Evolutionary conservation across 2,113 vertebrate species (phyloP), one percentile per base, ranked within the genome.

Genomic region (Choloepus hoffmanni): DNA sequence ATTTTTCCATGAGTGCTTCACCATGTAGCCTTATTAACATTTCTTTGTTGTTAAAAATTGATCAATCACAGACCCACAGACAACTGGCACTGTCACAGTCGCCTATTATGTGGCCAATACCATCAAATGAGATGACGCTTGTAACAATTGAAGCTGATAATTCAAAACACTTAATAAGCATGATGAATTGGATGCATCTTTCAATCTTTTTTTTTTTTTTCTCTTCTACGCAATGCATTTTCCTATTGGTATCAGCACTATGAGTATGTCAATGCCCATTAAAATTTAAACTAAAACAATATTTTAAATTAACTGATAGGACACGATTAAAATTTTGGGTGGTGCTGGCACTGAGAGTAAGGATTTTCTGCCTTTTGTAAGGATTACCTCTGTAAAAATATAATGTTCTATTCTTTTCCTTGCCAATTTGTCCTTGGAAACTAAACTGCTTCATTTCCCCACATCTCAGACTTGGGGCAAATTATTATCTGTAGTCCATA

Each of bases 71-170:
- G 97, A 94, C 50, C 13, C 83, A 95, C 33, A 36, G 36, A 97
- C 87, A 97, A 97, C 43, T 82, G 91, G 85, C 85, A 98, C 65
- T 68, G 33, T 87, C 93, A 97, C 97, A 98, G 94, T 97, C 97
- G 97, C 97, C 89, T 95, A 98, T 97, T 98, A 98, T 93, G 95
- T 97, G 97, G 81, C 81, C 97, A 98, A 7, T 85, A 92, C 10
- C 65, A 87, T 95, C 79, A 98, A 89, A 97, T 33, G 78, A 97
- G 89, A 87, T 90, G 94, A 82, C 89, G 97, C 92, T 95, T 97
- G 33, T 40, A 97, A 97, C 97, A 98, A 98, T 23, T 90, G 97
- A 98, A 98, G 95, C 97, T 94, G 53, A 98, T 98, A 98, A 99
- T 98, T 98, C 98, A 98, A 96, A 98, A 98, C 45, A 95, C 48